phyloP scores from a whole-genome alignment of 2,113 vertebrate species.

The Tragelaphus scriptus region DNA sequence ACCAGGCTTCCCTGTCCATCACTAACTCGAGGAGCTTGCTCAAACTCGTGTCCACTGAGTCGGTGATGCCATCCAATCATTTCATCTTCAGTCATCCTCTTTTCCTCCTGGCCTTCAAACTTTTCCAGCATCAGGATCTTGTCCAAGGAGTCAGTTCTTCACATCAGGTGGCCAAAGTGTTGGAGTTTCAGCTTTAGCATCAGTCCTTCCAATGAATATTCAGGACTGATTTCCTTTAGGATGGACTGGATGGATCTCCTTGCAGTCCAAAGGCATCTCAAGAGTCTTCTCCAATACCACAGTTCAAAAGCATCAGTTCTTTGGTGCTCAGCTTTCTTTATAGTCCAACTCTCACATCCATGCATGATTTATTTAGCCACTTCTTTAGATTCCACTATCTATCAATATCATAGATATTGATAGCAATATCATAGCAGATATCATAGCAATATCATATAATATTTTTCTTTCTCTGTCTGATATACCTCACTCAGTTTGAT shows the following conservation, averaged over 20 bases:
- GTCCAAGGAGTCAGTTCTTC: not conserved
- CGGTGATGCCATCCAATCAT: not conserved
- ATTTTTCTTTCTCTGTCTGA: not conserved
- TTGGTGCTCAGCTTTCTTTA: not conserved
- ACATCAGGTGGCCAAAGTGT: not conserved
- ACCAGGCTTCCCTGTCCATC: not conserved
- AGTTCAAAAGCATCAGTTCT: not conserved
- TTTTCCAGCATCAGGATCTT: not conserved
- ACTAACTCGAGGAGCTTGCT: not conserved
- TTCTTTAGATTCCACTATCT: not conserved
- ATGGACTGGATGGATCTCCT: not conserved
- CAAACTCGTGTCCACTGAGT: not conserved
- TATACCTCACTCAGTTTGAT: not conserved
- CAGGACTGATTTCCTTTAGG: not conserved
- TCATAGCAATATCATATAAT: not conserved
- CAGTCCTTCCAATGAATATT: not conserved
- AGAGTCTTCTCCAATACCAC: not conserved
- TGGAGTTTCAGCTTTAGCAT: not conserved
- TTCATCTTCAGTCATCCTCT: not conserved
- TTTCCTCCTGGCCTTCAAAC: not conserved
- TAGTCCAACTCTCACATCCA: not conserved
- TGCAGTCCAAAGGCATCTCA: not conserved
- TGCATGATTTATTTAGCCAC: not conserved
- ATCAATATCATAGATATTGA: no score
- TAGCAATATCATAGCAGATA: no score